Evolutionary conservation across 2,888 invertebrate genomes (phyloP).

Genomic region (Leptodirus hochenwartii): DNA sequence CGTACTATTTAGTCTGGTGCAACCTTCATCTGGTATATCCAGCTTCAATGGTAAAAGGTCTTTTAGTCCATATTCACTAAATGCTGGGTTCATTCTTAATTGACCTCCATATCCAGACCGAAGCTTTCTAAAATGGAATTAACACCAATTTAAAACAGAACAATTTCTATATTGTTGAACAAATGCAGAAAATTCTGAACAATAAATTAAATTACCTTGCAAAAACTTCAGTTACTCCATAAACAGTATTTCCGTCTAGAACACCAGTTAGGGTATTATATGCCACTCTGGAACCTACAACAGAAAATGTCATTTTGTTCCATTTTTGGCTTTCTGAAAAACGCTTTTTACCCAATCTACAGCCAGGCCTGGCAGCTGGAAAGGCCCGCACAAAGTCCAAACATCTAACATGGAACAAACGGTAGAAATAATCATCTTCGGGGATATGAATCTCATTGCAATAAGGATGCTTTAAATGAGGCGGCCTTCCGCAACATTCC

Average conservation of each 20-base stretch:
- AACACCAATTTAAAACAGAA: constrained; percentile 1
- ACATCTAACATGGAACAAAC: constrained; percentile 66
- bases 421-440: constrained; percentile 81
- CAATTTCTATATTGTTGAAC: background rate
- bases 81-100: constrained; percentile 76
- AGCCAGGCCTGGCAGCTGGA: constrained; percentile 73
- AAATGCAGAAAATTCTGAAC: background rate
- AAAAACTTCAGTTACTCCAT: constrained; percentile 69
- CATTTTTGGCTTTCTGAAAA: too few relatives aligned
- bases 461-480: constrained; percentile 72
- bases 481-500: constrained; percentile 70
- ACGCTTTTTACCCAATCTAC: constrained; percentile 60
- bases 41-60: constrained; percentile 74
- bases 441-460: constrained; percentile 80
- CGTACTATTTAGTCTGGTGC: constrained; percentile 72
- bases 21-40: constrained; percentile 83
- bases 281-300: constrained; percentile 58
- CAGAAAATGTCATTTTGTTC: too few relatives aligned
- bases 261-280: constrained; percentile 77
- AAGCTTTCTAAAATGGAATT: constrained; percentile 38
- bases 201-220: constrained; percentile 35
- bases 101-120: constrained; percentile 67
- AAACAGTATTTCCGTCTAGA: constrained; percentile 78
- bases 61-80: constrained; percentile 71
- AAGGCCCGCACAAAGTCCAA: constrained; percentile 81